Percentiles rank a stretch among this genome's conserved stretches.
Conservation (phyloP, 2,888 invertebrate genomes). For the Xylophagus ater region DNA sequence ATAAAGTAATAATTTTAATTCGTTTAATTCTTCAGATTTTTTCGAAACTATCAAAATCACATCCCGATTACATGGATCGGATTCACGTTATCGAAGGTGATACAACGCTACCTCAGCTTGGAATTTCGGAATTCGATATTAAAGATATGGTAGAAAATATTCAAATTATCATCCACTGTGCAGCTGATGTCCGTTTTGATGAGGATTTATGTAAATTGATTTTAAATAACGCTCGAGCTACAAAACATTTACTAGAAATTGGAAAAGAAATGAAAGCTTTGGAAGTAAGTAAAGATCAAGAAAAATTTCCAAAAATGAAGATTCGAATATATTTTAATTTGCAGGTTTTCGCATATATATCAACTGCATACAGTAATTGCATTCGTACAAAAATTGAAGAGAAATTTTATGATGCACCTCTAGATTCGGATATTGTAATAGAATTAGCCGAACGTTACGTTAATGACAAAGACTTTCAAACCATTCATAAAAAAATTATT, state of each 20-base stretch:
- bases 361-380: slow-evolving; percentile 24
- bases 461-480: slow-evolving; percentile 11
- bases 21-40: no score
- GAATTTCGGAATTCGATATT: slow-evolving; percentile 9
- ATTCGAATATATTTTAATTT: neutral
- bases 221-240: slow-evolving; percentile 16
- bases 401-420: slow-evolving; percentile 21
- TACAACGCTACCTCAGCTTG: no score
- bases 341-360: slow-evolving; percentile 24
- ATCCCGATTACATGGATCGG: no score
- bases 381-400: slow-evolving; percentile 18
- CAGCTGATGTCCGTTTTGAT: slow-evolving; percentile 16
- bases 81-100: no score
- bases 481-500: slow-evolving; percentile 20
- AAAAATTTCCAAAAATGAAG: neutral
- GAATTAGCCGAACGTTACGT: slow-evolving; percentile 18
- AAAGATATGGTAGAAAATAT: slow-evolving; percentile 11
- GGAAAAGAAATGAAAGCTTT: slow-evolving; percentile 8
- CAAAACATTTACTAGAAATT: slow-evolving; percentile 14
- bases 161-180: slow-evolving; percentile 16
- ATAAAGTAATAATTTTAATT: no score
- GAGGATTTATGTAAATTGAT: slow-evolving; percentile 11
- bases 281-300: slow-evolving; percentile 3
- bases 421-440: slow-evolving; percentile 23
- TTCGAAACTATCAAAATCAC: no score